A percentile compares a stretch with the other conserved stretches of the same genome.
phyloP scores from a whole-genome alignment of 1,140 invertebrate species.

The Drosophila persimilis region DNA sequence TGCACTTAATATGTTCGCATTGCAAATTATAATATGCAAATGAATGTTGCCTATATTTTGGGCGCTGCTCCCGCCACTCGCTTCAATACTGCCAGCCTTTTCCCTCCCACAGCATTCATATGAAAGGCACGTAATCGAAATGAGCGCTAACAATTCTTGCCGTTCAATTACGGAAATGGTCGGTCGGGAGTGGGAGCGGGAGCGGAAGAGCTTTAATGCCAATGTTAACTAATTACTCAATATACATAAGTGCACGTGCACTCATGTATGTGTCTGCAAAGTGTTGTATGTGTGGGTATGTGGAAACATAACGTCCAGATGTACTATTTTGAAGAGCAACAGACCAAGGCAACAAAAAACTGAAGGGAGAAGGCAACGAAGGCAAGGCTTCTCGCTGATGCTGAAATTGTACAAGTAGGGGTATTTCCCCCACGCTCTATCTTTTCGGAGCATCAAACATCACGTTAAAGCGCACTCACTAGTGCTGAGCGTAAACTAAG shows the following conservation, averaged over 20 bases:
- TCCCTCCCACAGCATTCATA: slow-evolving; percentile 22
- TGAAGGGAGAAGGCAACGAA: no score
- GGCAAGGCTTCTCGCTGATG: no score
- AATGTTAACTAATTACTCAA: slow-evolving; percentile 68
- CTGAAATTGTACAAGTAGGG: no score
- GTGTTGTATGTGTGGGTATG: no score
- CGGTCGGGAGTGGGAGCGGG: not conserved
- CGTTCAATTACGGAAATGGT: slow-evolving; percentile 66
- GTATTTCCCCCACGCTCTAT: no score
- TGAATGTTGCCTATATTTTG: slow-evolving; percentile 53
- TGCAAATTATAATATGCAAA: slow-evolving; percentile 75
- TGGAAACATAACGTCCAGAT: no score
- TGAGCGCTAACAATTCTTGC: slow-evolving; percentile 40
- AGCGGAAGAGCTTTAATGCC: slow-evolving; percentile 36
- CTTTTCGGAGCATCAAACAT: no score
- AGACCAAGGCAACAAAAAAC: no score
- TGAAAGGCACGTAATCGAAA: slow-evolving; percentile 62
- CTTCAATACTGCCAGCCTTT: not conserved
- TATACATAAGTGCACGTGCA: slow-evolving; percentile 21
- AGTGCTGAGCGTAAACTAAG: no score
- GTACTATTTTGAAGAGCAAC: no score
- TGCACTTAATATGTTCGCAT: slow-evolving; percentile 60
- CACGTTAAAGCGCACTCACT: no score
- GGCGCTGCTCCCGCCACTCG: not conserved
- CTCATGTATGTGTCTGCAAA: no score